Conservation (phyloP, 2,113 vertebrate genomes). For the Microcebus ravelobensis region DNA sequence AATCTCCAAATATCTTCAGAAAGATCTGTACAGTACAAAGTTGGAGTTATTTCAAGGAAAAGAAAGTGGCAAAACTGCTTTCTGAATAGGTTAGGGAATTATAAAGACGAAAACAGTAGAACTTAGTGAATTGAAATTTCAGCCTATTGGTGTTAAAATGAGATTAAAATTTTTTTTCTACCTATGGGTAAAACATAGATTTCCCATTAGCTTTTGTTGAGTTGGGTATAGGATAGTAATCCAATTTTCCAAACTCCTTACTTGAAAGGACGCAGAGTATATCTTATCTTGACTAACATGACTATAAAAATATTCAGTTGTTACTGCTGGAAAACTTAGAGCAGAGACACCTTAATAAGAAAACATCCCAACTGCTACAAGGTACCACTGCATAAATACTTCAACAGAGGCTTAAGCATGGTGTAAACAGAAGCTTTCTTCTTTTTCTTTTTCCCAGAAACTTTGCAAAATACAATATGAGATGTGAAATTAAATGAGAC, state of each 20-base stretch:
- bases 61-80: constrained; percentile 48
- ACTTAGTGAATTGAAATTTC: constrained; percentile 21
- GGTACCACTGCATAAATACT: not conserved
- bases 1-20: constrained; percentile 2
- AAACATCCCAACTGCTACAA: not conserved
- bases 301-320: not conserved
- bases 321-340: constrained; percentile 12
- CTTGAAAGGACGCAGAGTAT: not conserved
- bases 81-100: not conserved
- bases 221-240: not conserved
- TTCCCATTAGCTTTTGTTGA: not conserved
- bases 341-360: not conserved
- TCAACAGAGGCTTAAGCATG: not conserved
- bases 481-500: not conserved
- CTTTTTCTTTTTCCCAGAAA: not conserved
- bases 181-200: not conserved
- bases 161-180: not conserved
- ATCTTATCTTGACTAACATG: not conserved
- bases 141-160: not conserved
- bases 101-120: constrained; percentile 1
- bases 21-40: not conserved
- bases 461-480: not conserved
- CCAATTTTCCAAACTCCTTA: not conserved
- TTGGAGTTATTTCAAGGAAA: constrained; percentile 40
- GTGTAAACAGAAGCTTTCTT: not conserved